Evolutionary conservation across 1,140 invertebrate genomes (phyloP).

Genomic region (Euborellia annulipes): DNA sequence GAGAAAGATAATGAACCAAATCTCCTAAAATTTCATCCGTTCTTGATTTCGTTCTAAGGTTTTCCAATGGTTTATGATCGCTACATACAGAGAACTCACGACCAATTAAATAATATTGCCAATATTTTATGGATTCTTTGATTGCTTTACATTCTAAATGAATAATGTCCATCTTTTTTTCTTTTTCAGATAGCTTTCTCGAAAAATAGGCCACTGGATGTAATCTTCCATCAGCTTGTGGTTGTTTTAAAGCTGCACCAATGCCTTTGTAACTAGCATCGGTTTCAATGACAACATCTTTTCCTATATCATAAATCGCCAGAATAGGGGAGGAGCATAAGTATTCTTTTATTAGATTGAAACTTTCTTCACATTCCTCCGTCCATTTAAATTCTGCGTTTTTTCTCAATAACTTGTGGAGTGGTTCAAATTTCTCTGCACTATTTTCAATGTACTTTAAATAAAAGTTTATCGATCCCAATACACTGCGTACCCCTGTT

Average conservation of each 20-base stretch:
- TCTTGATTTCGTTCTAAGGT: slow-evolving; percentile 24
- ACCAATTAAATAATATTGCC: slow-evolving; percentile 6
- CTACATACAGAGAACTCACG: slow-evolving; percentile 23
- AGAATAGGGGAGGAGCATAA: too few species aligned
- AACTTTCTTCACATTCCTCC: too few species aligned
- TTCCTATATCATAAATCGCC: background rate
- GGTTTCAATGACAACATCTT: background rate
- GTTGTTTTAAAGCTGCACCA: background rate
- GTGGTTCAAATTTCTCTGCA: too few species aligned
- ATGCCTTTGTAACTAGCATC: background rate
- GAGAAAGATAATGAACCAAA: slow-evolving; percentile 23
- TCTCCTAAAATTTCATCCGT: slow-evolving; percentile 23
- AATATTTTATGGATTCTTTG: slow-evolving; percentile 12
- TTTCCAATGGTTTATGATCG: slow-evolving; percentile 27
- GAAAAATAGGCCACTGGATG: too few species aligned
- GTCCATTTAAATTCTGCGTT: too few species aligned
- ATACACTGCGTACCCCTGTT: background rate
- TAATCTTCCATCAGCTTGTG: too few species aligned
- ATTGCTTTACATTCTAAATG: too few species aligned
- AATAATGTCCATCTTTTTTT: too few species aligned
- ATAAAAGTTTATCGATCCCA: background rate
- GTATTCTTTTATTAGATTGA: too few species aligned
- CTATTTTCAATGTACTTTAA: background rate
- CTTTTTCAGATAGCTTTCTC: too few species aligned
- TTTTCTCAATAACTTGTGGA: too few species aligned